Base-by-base conservation (phyloP, 2,113 vertebrate species). In the Centropus bengalensis region DNA sequence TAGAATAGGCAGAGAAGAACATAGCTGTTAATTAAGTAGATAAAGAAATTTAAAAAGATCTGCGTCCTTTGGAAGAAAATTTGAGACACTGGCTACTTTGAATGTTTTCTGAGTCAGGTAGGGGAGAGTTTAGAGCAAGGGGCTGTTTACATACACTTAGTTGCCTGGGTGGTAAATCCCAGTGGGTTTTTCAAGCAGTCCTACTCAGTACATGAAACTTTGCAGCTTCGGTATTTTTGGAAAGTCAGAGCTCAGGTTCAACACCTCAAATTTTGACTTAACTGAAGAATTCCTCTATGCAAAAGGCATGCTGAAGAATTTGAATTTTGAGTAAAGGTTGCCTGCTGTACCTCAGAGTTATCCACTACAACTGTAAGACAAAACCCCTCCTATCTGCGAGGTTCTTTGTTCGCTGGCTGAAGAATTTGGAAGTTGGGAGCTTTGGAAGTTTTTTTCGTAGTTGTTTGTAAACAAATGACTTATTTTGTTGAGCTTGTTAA, bases 381-480 rank as follows among this genome's bases (percentile, higher is more conserved):
- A 49, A 21, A 21, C 47, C 0, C 5, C 11, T 22, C 7, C 62
- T 64, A 33, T 68, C n/a, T 68, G n/a, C 10, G 13, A 2, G 49
- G 19, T 32, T 38, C 30, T 89, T 82, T 84, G 21, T 82, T 73
- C 80, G 26, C 27, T 36, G 18, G 56, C 44, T 38, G 69, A 88
- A 49, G 89, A 81, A 54, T 38, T 21, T 8, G 36, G 36, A 36
- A 36, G 36, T 36, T 36, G 36, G 36, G 9, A 36, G 36, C 55
- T 54, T 83, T 3, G 3, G 14, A 90, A 52, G 54, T 69, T 82
- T 89, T 36, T 76, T 49, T 49, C 33, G 26, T 32, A 13, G 47
- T 54, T 89, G 73, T 84, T 94, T 94, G 58, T 94, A 88, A 90
- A 81, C 81, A 91, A 85, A 24, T 68, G 78, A 64, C 63, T 74